phyloP scores from a whole-genome alignment of 1,140 invertebrate species.

The Melipona quadrifasciata region DNA sequence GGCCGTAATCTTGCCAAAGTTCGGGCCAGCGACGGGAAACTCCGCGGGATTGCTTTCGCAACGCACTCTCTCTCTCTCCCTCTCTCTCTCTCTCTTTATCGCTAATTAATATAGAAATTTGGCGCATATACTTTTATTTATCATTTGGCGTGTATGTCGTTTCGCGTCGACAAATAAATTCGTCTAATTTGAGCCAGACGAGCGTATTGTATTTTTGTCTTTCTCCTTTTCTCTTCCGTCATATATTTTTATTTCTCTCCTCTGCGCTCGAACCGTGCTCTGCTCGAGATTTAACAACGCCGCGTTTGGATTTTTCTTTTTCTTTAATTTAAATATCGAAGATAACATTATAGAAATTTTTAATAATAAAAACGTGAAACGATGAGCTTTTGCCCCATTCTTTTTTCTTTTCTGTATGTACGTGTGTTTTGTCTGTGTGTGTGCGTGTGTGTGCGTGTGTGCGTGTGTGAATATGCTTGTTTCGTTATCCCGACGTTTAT shows the following conservation, averaged over 20 bases:
- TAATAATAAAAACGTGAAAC: constrained; percentile 23
- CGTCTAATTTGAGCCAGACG: constrained; percentile 39
- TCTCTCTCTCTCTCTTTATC: not conserved
- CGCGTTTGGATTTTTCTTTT: not conserved
- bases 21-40: constrained; percentile 53
- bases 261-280: not conserved
- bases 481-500: not conserved
- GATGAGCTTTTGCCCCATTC: not conserved
- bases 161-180: constrained; percentile 33
- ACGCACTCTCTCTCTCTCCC: constrained; percentile 4
- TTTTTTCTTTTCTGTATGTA: not conserved
- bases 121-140: constrained; percentile 17
- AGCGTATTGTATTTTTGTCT: not conserved
- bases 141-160: constrained; percentile 27
- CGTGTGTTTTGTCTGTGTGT: no score
- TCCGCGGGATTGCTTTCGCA: constrained; percentile 51
- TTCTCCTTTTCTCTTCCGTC: not conserved
- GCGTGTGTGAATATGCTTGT: not conserved
- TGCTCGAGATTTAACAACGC: constrained; percentile 5
- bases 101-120: constrained; percentile 41
- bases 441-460: no score
- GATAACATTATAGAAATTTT: constrained; percentile 18
- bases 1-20: constrained; percentile 63
- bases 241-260: not conserved
- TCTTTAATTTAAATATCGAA: not conserved